Evolutionary conservation across 2,888 invertebrate genomes (phyloP).

Genomic region (Drosophila seclusa): DNA sequence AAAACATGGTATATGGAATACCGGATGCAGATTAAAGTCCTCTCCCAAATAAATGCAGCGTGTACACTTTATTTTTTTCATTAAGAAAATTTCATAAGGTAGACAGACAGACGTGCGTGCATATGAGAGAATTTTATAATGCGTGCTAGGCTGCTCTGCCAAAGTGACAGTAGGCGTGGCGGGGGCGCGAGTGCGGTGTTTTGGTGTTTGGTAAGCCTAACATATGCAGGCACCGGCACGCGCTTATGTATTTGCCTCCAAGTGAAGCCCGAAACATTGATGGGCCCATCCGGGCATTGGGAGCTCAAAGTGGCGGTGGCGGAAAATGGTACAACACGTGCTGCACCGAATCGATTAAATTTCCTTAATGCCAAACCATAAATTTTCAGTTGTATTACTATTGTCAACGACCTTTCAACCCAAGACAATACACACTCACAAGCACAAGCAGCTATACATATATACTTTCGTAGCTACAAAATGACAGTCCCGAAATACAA

Average conservation of each 20-base stretch:
- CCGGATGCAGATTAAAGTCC: background rate
- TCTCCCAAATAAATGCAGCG: background rate
- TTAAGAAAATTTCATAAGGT: conserved; percentile 54
- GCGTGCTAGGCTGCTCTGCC: conserved; percentile 27
- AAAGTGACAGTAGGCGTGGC: background rate
- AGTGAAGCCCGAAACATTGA: conserved; percentile 4
- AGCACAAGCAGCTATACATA: conserved; percentile 12
- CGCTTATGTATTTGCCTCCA: conserved; percentile 38
- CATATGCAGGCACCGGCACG: conserved; percentile 58
- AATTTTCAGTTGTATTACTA: conserved; percentile 64
- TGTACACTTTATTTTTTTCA: conserved; percentile 29
- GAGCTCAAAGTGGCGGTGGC: background rate
- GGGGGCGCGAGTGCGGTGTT: background rate
- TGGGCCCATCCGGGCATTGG: background rate
- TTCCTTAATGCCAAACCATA: conserved; percentile 75
- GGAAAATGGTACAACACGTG: conserved; percentile 45
- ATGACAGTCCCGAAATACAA: conserved; percentile 21
- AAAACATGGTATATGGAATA: background rate
- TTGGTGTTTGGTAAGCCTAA: conserved; percentile 1
- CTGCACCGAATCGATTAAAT: conserved; percentile 72
- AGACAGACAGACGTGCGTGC: conserved; percentile 45
- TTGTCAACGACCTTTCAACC: conserved; percentile 68
- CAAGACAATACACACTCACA: conserved; percentile 16
- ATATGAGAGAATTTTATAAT: conserved; percentile 50
- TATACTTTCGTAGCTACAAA: conserved; percentile 12